Percentiles rank a stretch among this genome's conserved stretches.
Conservation (phyloP, 2,888 invertebrate species). For the Heteromyza rotundicornis region DNA sequence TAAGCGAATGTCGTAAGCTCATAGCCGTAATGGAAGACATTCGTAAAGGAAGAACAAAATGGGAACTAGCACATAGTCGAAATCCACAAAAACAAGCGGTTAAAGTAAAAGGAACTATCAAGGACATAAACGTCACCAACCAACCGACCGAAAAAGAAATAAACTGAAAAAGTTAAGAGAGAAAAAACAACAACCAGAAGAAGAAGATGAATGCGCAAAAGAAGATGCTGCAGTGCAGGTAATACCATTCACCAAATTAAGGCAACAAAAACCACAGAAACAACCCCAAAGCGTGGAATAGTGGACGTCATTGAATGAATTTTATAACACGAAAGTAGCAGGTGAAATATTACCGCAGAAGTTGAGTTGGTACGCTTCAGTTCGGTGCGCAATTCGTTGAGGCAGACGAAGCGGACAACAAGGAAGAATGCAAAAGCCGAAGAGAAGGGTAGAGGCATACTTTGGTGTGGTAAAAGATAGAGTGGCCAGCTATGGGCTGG, state of each 20-base stretch:
- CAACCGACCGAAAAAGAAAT: neutral
- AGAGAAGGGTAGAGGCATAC: neutral
- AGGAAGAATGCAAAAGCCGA: neutral
- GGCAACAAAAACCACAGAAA: neutral
- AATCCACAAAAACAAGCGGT: too few species aligned
- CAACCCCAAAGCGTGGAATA: neutral
- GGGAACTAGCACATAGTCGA: too few species aligned
- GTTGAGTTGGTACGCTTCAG: neutral
- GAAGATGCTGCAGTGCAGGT: neutral
- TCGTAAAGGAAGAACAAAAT: too few species aligned
- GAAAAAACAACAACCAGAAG: too few species aligned
- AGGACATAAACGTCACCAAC: neutral
- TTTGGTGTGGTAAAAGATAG: neutral
- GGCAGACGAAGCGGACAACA: too few species aligned
- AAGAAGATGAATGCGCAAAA: too few species aligned
- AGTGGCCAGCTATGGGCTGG: neutral
- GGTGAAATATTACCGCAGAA: neutral
- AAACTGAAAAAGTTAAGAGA: neutral
- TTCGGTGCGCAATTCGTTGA: too few species aligned
- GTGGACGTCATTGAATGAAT: neutral
- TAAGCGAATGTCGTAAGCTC: neutral
- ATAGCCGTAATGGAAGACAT: neutral
- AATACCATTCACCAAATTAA: neutral
- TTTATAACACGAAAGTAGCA: constrained; percentile 1
- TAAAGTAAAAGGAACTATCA: neutral